These are phyloP conservation scores for Chelon auratus DNA, from an alignment of 2,797 vertebrate species.

Conservation along the genomic window DNA sequence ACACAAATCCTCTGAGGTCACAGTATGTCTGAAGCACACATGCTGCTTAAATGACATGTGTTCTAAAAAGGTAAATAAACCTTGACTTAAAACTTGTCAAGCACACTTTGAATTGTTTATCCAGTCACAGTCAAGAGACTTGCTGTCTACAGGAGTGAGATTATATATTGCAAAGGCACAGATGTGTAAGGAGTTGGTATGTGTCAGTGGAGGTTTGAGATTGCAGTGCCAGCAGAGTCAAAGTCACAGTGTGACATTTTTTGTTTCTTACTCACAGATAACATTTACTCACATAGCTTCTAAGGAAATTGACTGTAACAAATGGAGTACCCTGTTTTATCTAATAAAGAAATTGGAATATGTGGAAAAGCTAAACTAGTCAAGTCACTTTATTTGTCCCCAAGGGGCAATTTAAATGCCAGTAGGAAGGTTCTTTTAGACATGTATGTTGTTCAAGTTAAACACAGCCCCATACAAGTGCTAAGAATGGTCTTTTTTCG, in stretches of 20 bases:
- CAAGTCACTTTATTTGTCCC: too few species aligned
- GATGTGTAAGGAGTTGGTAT: background rate
- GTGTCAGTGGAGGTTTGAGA: background rate
- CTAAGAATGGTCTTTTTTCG: background rate
- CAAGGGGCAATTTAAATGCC: background rate
- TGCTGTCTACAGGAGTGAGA: background rate
- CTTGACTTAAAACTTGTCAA: conserved; percentile 8
- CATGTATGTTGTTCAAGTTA: too few species aligned
- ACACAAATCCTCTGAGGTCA: conserved; percentile 11
- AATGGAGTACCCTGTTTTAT: background rate
- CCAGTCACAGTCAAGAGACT: background rate
- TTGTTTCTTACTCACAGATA: background rate
- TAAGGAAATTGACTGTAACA: background rate
- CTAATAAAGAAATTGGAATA: background rate
- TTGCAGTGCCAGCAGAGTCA: background rate
- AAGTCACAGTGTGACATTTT: background rate
- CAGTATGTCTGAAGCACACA: conserved; percentile 15
- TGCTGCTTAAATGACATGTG: background rate
- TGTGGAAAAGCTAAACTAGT: background rate
- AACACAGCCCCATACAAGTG: background rate
- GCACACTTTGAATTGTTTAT: conserved; percentile 5
- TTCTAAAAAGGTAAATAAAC: conserved; percentile 4
- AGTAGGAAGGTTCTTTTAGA: background rate
- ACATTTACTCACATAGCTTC: background rate
- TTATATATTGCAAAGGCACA: background rate